These are phyloP conservation scores for Alexandromys oeconomus DNA, from an alignment of 2,797 vertebrate genomes.

Conservation along the genomic window DNA sequence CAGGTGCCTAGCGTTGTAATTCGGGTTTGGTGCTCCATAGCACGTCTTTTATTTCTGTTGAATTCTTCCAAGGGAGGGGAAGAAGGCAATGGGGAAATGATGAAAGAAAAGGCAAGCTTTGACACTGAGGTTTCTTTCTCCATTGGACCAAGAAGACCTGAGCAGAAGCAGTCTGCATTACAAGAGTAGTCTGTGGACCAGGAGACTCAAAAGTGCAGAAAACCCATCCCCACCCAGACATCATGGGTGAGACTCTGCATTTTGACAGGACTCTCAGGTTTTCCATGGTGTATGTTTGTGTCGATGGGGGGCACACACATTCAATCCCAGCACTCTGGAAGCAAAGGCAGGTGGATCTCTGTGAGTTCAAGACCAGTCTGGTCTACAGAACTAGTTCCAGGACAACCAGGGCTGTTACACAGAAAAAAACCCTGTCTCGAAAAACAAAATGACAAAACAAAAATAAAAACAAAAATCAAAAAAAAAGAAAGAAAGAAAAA, in stretches of 20 bases:
- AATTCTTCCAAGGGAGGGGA: slow-evolving; percentile 46
- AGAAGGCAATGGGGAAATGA: not conserved
- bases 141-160: not conserved
- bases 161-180: not conserved
- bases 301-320: not conserved
- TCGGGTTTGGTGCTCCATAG: slow-evolving; percentile 63
- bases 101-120: slow-evolving; percentile 30
- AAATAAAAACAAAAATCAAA: too few species aligned
- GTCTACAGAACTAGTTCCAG: too few species aligned
- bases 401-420: too few species aligned
- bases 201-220: not conserved
- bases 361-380: too few species aligned
- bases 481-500: too few species aligned
- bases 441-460: too few species aligned
- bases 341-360: too few species aligned
- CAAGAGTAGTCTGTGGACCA: not conserved
- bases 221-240: not conserved
- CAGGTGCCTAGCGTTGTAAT: slow-evolving; percentile 59
- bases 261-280: not conserved
- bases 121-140: not conserved
- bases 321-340: too few species aligned
- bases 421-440: too few species aligned
- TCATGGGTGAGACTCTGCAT: not conserved
- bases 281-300: not conserved
- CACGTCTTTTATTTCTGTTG: slow-evolving; percentile 7